Percentiles rank a stretch among this genome's conserved stretches.
Evolutionary conservation across 2,888 invertebrate genomes (phyloP).

Genomic region (Spialia ferax): DNA sequence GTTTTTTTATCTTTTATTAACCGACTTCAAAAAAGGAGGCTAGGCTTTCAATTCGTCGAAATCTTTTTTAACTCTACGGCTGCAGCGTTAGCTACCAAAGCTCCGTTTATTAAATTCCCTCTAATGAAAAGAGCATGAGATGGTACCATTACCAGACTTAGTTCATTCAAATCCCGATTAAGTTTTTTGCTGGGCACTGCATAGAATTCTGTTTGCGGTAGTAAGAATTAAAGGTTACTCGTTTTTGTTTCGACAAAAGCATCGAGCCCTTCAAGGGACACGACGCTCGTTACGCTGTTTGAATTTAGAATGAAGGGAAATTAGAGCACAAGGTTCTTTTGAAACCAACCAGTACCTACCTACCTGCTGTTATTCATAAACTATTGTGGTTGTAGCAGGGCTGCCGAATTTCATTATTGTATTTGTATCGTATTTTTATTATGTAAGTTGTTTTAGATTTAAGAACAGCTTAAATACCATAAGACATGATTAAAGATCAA

Average conservation of each 20-base stretch:
- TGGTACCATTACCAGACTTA: background rate
- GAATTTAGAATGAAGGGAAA: conserved; percentile 85
- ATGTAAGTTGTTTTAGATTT: no score
- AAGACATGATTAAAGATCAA: no score
- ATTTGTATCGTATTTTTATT: no score
- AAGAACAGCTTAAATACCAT: no score
- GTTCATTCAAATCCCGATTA: conserved; percentile 1
- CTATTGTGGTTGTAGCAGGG: conserved; percentile 60
- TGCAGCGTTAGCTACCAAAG: background rate
- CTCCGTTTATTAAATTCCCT: background rate
- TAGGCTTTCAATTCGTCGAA: no score
- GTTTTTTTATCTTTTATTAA: no score
- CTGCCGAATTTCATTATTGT: background rate
- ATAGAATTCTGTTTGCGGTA: conserved; percentile 14
- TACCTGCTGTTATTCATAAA: conserved; percentile 67
- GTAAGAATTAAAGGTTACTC: conserved; percentile 46
- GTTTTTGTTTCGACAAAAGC: conserved; percentile 58
- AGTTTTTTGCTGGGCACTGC: background rate
- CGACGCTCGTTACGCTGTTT: conserved; percentile 76
- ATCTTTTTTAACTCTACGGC: background rate
- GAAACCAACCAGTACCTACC: conserved; percentile 78
- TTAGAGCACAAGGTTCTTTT: conserved; percentile 84
- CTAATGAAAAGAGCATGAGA: background rate
- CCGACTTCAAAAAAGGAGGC: no score
- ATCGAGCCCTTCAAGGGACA: conserved; percentile 77